phyloP scores from a whole-genome alignment of 2,888 invertebrate genomes.

The Diaphora mendica region DNA sequence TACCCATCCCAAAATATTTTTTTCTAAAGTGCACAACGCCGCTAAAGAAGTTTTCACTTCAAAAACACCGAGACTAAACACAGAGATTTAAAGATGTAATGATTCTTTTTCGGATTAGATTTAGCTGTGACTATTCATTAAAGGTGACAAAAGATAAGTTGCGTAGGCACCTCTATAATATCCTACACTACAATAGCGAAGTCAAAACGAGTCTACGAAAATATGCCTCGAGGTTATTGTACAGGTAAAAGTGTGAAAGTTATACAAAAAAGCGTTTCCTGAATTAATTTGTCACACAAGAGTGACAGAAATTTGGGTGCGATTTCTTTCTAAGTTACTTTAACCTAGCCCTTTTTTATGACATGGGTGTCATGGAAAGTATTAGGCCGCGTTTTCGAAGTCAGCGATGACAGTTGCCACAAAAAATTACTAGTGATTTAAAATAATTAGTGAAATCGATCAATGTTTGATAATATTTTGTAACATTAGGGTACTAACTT shows the following conservation, averaged over 20 bases:
- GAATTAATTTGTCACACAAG: slow-evolving; percentile 12
- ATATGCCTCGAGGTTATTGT: slow-evolving; percentile 44
- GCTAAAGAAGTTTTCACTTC: no score
- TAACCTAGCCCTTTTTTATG: neutral
- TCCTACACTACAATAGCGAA: slow-evolving; percentile 46
- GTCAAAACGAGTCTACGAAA: slow-evolving; percentile 41
- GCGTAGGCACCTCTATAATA: slow-evolving; percentile 21
- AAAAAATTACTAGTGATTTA: no score
- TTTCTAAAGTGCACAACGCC: no score
- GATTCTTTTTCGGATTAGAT: neutral
- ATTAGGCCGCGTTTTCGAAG: no score
- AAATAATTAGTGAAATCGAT: no score
- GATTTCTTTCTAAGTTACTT: slow-evolving; percentile 6
- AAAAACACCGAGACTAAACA: no score
- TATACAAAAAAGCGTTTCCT: slow-evolving; percentile 26
- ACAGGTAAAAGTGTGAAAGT: slow-evolving; percentile 23
- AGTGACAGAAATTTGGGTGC: neutral
- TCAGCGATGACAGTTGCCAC: no score
- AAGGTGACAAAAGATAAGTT: slow-evolving; percentile 29
- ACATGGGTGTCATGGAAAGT: neutral
- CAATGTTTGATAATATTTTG: no score
- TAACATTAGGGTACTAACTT: no score
- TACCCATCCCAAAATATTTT: no score
- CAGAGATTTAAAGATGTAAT: no score
- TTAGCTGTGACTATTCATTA: slow-evolving; percentile 22